Evolutionary conservation across 2,888 invertebrate genomes (phyloP).

Genomic region (Eristalis tenax): DNA sequence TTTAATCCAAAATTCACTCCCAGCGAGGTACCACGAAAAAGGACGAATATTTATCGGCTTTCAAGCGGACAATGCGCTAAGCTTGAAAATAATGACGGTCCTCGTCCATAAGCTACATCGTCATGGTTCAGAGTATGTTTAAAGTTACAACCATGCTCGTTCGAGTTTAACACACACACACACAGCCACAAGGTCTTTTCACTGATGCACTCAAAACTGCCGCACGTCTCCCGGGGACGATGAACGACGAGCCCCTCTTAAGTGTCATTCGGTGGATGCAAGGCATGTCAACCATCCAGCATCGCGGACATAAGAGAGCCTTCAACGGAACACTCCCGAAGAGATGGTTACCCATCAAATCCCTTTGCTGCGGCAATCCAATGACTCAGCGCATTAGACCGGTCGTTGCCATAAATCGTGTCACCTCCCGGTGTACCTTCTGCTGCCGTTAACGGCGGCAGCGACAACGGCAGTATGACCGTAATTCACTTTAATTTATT

Average conservation of each 20-base stretch:
- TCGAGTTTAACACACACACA: not conserved
- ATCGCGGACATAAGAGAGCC: not conserved
- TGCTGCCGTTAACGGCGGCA: not conserved
- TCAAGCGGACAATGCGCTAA: not conserved
- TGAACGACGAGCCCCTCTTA: not conserved
- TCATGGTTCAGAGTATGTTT: not conserved
- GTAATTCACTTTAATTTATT: conserved; percentile 63
- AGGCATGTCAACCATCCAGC: not conserved
- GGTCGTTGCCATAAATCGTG: conserved; percentile 36
- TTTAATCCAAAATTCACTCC: no score
- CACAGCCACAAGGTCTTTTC: not conserved
- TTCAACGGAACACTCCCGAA: not conserved
- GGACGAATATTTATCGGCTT: not conserved
- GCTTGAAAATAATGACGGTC: not conserved
- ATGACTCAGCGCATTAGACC: conserved; percentile 19
- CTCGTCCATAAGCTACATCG: not conserved
- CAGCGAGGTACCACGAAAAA: no score
- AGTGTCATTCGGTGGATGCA: not conserved
- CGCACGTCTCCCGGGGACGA: not conserved
- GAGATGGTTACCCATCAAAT: not conserved
- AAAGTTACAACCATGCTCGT: not conserved
- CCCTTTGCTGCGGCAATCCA: not conserved
- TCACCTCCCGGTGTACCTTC: conserved; percentile 12
- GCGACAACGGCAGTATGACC: not conserved
- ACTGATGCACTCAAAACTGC: not conserved